These are phyloP conservation scores for Himalopsyche anomala DNA, from an alignment of 2,888 invertebrate species.

Conservation along the genomic window DNA sequence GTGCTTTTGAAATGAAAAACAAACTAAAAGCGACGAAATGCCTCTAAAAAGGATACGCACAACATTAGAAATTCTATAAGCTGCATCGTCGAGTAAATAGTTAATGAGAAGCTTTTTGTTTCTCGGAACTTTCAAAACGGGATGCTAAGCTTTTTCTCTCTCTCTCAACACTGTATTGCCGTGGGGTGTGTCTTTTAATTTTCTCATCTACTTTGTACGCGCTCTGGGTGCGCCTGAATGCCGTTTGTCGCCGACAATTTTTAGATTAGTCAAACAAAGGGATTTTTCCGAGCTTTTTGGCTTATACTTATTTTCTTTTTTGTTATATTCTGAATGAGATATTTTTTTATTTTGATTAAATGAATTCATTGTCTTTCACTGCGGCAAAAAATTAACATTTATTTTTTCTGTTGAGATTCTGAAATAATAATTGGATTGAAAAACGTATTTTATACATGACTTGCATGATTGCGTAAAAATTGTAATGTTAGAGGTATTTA, in stretches of 20 bases:
- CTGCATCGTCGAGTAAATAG: conserved; percentile 38
- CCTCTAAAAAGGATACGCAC: not conserved
- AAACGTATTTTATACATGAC: too few relatives aligned
- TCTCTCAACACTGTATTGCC: not conserved
- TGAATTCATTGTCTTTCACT: conserved; percentile 13
- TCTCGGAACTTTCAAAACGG: conserved; percentile 32
- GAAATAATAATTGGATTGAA: too few relatives aligned
- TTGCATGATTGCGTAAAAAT: too few relatives aligned
- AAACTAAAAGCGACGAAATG: not conserved
- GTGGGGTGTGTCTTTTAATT: conserved; percentile 33
- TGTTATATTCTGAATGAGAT: conserved; percentile 38
- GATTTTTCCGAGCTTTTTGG: conserved; percentile 39
- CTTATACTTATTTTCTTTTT: conserved; percentile 10
- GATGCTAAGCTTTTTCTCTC: not conserved
- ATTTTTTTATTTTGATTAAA: conserved; percentile 36
- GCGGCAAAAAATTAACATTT: not conserved
- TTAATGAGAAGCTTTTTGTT: conserved; percentile 42
- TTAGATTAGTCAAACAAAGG: conserved; percentile 39
- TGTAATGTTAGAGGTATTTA: too few relatives aligned
- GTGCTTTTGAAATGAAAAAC: not conserved
- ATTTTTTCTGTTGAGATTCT: not conserved
- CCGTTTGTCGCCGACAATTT: conserved; percentile 40
- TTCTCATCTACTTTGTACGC: conserved; percentile 42
- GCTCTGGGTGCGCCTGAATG: conserved; percentile 36
- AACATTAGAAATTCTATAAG: conserved; percentile 23